Evolutionary conservation across 1,140 invertebrate species (phyloP).

Genomic region (Pinna nobilis): DNA sequence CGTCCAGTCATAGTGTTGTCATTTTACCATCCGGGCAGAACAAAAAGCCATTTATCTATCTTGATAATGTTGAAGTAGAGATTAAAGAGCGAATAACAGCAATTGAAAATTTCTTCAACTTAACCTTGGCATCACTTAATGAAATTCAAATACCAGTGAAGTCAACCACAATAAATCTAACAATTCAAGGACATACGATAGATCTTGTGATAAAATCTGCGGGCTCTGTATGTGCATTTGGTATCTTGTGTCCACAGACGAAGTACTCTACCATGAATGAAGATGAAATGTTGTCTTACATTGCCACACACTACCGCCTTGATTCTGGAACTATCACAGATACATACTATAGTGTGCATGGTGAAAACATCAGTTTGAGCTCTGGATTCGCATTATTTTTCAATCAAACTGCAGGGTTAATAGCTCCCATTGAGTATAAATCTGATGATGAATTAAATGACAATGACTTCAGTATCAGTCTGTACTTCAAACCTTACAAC

Average conservation of each 20-base stretch:
- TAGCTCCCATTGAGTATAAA: constrained; percentile 27
- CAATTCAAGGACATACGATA: no score
- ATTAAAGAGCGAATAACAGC: no score
- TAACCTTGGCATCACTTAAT: no score
- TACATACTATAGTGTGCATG: constrained; percentile 12
- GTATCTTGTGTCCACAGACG: constrained; percentile 37
- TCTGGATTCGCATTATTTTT: constrained; percentile 47
- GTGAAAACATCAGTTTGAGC: not conserved
- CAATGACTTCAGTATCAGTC: constrained; percentile 40
- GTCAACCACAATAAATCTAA: no score
- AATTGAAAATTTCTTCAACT: no score
- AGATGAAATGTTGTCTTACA: constrained; percentile 5
- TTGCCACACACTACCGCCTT: constrained; percentile 17
- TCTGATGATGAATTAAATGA: not conserved
- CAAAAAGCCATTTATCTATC: no score
- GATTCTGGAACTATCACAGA: constrained; percentile 23
- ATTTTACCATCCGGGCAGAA: no score
- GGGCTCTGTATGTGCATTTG: constrained; percentile 30
- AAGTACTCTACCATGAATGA: constrained; percentile 15
- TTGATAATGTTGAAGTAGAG: no score
- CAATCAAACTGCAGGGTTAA: constrained; percentile 46
- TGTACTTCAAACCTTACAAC: constrained; percentile 49
- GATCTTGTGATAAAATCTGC: no score
- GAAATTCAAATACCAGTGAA: no score
- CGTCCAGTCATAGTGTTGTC: no score